These are phyloP conservation scores for Phalanger gymnotis DNA, from an alignment of 2,797 vertebrate species.

Conservation along the genomic window DNA sequence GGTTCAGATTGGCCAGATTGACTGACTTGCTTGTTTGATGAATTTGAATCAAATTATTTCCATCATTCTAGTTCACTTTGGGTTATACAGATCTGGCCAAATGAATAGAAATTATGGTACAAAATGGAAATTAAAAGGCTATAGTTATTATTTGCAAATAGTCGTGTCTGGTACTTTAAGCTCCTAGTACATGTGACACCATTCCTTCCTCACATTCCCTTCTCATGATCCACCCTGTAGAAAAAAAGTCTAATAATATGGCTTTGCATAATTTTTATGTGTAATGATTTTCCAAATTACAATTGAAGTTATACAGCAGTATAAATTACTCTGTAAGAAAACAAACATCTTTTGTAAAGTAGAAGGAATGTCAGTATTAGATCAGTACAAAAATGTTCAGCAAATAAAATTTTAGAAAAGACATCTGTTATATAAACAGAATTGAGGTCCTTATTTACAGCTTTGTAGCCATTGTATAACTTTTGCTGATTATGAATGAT, in stretches of 20 bases:
- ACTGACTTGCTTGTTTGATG: not conserved
- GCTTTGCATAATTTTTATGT: not conserved
- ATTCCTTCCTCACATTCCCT: not conserved
- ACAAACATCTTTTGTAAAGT: constrained; percentile 21
- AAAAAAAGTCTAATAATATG: not conserved
- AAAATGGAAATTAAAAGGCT: not conserved
- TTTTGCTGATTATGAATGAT: constrained; percentile 51
- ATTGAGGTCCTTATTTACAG: constrained; percentile 31
- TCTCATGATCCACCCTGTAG: not conserved
- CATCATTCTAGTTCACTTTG: not conserved
- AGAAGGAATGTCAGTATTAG: constrained; percentile 1
- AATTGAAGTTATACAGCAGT: not conserved
- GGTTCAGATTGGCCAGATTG: not conserved
- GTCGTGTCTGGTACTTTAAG: not conserved
- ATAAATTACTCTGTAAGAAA: constrained; percentile 36
- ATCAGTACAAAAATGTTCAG: constrained; percentile 22
- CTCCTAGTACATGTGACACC: not conserved
- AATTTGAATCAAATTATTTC: not conserved
- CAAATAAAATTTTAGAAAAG: constrained; percentile 18
- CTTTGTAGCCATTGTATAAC: constrained; percentile 25
- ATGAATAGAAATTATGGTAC: not conserved
- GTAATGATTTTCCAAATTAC: not conserved
- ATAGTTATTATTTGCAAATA: not conserved
- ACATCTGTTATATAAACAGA: constrained; percentile 37
- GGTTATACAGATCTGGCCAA: not conserved